These are phyloP conservation scores for Sciurus vulgaris DNA, from an alignment of 2,797 vertebrate genomes.

Conservation along the genomic window DNA sequence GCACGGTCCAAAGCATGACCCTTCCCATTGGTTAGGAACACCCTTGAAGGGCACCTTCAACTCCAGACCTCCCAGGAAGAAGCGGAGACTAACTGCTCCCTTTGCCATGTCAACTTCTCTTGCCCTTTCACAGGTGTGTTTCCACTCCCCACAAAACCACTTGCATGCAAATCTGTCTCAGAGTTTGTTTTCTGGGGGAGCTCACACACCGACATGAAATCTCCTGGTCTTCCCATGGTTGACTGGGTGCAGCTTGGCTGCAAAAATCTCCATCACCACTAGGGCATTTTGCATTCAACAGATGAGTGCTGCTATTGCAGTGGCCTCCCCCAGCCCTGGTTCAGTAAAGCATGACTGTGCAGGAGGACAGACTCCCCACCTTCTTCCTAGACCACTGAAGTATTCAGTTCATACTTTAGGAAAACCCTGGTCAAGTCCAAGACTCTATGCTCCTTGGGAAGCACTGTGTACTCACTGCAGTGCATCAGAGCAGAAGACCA, in stretches of 20 bases:
- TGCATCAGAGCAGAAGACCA: neutral
- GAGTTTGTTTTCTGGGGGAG: neutral
- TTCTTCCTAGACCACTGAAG: neutral
- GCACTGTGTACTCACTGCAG: neutral
- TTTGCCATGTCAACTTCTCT: neutral
- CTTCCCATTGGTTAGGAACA: neutral
- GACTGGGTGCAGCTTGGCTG: neutral
- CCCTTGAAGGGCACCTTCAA: neutral
- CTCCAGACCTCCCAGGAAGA: neutral
- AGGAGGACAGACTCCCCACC: neutral
- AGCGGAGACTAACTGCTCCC: neutral
- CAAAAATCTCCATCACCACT: neutral
- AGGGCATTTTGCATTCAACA: neutral
- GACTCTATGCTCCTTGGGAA: neutral
- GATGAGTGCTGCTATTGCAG: neutral
- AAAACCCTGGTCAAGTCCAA: neutral
- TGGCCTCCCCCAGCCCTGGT: neutral
- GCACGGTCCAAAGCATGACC: fast-evolving
- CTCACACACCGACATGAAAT: neutral
- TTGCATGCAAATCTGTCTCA: neutral
- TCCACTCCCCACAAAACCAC: neutral
- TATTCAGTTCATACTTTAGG: neutral
- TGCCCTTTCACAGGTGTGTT: neutral
- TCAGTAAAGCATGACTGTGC: neutral
- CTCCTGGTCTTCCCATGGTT: neutral